Percentiles rank a stretch among this genome's conserved stretches.
Conservation (phyloP, 2,113 vertebrate genomes). For the Telmatochromis sp. region DNA sequence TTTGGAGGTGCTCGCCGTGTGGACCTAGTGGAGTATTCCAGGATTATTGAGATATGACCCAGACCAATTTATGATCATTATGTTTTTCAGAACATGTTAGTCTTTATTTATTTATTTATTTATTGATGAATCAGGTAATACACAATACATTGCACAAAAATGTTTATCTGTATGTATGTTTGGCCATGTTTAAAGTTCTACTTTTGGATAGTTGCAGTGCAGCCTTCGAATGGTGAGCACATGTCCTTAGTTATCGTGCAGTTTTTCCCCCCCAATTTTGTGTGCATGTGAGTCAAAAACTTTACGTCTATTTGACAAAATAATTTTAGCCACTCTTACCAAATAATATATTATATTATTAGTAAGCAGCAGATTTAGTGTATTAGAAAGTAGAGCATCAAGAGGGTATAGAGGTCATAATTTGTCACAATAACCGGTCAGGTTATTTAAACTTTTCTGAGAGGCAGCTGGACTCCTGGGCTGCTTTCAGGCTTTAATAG, state of each 20-base stretch:
- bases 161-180: neutral
- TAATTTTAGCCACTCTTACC: neutral
- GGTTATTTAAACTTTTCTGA: neutral
- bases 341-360: neutral
- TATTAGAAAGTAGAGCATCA: neutral
- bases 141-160: neutral
- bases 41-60: neutral
- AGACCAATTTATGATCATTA: neutral
- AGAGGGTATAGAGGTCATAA: neutral
- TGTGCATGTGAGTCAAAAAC: rapidly evolving
- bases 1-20: constrained; percentile 80
- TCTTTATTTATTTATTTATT: neutral
- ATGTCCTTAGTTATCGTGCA: neutral
- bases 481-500: neutral
- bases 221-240: neutral
- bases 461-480: neutral
- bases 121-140: neutral
- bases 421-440: neutral
- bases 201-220: neutral
- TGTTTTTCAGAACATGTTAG: neutral
- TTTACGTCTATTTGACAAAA: neutral
- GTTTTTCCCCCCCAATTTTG: rapidly evolving
- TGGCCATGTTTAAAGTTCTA: neutral
- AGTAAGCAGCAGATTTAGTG: neutral
- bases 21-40: constrained; percentile 57